Percentiles rank a stretch among this genome's conserved stretches.
Conservation (phyloP, 2,888 invertebrate genomes). For the Clistopyga incitator region DNA sequence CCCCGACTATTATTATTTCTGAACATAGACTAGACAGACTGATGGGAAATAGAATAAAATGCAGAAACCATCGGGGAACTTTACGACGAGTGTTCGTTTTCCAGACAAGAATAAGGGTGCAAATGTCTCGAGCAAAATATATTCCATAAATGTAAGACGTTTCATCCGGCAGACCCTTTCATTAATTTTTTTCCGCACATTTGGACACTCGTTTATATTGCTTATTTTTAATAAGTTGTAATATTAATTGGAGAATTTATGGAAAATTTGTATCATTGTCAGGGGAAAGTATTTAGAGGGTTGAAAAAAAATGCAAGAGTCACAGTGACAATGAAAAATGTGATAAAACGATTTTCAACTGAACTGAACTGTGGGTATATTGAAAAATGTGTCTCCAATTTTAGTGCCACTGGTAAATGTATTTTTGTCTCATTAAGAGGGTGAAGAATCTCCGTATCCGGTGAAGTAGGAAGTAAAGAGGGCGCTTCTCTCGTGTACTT, state of each 20-base stretch:
- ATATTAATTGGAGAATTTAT: too few relatives aligned
- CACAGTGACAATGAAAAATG: too few relatives aligned
- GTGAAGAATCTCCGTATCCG: background rate
- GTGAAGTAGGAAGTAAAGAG: background rate
- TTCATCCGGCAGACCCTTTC: too few relatives aligned
- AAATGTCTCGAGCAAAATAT: background rate
- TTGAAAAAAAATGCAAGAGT: too few relatives aligned
- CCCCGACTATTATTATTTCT: conserved; percentile 11
- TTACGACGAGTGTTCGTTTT: background rate
- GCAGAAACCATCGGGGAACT: background rate
- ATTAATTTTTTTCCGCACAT: too few relatives aligned
- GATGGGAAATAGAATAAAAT: background rate
- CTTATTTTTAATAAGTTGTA: too few relatives aligned
- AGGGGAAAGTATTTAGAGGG: too few relatives aligned
- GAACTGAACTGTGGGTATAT: background rate
- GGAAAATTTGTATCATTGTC: too few relatives aligned
- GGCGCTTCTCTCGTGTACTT: background rate
- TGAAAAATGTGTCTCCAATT: background rate
- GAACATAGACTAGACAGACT: background rate
- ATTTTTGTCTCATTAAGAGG: background rate
- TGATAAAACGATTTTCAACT: too few relatives aligned
- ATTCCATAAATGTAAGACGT: too few relatives aligned
- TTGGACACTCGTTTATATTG: too few relatives aligned
- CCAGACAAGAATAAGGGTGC: background rate
- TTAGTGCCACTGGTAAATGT: background rate